These are phyloP conservation scores for Drosophila mimica DNA, from an alignment of 2,888 invertebrate genomes.

Conservation along the genomic window DNA sequence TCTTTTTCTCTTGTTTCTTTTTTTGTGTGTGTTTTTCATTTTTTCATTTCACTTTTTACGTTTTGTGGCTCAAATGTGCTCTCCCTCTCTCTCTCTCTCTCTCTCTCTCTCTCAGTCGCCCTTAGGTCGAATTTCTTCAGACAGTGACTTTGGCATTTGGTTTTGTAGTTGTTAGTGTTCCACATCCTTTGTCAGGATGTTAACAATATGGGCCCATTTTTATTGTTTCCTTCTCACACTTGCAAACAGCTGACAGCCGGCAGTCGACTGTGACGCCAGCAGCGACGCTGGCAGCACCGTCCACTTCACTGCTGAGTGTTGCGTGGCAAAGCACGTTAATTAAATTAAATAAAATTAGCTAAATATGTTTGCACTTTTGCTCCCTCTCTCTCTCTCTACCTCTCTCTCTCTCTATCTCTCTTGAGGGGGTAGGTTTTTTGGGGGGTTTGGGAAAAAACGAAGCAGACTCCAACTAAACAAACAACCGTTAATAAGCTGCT, in stretches of 20 bases:
- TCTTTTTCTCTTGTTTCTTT: neutral
- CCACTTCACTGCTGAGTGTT: conserved; percentile 38
- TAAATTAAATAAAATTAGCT: conserved; percentile 80
- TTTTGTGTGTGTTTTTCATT: conserved; percentile 28
- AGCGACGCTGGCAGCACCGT: conserved; percentile 26
- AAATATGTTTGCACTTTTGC: conserved; percentile 71
- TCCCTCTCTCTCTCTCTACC: neutral
- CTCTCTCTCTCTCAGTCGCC: neutral
- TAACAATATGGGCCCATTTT: conserved; percentile 74
- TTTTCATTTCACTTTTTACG: conserved; percentile 47
- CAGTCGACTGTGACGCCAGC: conserved; percentile 61
- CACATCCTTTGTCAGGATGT: conserved; percentile 63
- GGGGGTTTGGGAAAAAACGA: neutral
- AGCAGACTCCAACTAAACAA: conserved; percentile 28
- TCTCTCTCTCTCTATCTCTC: conserved; percentile 1
- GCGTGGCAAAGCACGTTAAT: conserved; percentile 74
- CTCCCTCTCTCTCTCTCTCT: neutral
- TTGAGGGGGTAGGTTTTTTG: neutral
- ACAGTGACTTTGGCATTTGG: conserved; percentile 52
- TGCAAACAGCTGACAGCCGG: conserved; percentile 73
- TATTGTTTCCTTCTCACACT: conserved; percentile 77
- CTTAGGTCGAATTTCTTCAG: conserved; percentile 15
- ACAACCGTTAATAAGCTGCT: conserved; percentile 47
- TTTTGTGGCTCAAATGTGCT: neutral
- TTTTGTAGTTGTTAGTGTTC: conserved; percentile 42